Evolutionary conservation across 1,140 invertebrate genomes (phyloP), one percentile per base, ranked within the genome.

Genomic region (Micrasema longulum): DNA sequence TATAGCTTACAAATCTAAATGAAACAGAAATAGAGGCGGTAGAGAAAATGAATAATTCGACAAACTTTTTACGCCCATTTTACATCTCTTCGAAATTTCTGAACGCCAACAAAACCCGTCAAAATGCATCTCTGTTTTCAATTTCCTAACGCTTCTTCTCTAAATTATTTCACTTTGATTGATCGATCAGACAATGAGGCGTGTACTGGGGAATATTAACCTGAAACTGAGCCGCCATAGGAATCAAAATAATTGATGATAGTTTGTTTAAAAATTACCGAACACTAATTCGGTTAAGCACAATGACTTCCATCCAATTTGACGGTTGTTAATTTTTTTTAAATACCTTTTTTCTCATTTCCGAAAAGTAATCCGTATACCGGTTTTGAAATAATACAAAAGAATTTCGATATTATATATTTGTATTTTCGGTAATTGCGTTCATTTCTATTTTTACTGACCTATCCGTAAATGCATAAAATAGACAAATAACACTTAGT

Each of bases 221-320:
- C 26, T 31, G n/a, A n/a, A n/a, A n/a, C n/a, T n/a, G 36, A 38
- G 31, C 53, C 53, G 53, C 53, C 31, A 57, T 18, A 57, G 53
- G n/a, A 57, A 35, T 0, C 10, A 18, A 35, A 16, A n/a, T n/a
- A n/a, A 57, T 38, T 57, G 20, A 57, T 57, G 53, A 18, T 57
- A 57, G 26, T 63, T 57, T 63, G 36, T 63, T 63, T 63, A 43
- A 63, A 43, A 63, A 63, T 43, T 63, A 63, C 60, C 60, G 11
- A 14, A 18, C 60, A 43, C 60, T 63, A 63, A 63, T 63, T 63
- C 60, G 36, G 38, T 63, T 41, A 43, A 12, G 18, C 36, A 36
- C 36, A 38, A 57, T 57, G 38, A 20, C 41, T 23, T 41, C 18
- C 60, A 14, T 12, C 26, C 36, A 57, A 57, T 57, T 57, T 36